Percentiles rank a stretch among this genome's conserved stretches.
Evolutionary conservation across 1,140 invertebrate species (phyloP).

Genomic region (Lutraria rhynchaena): DNA sequence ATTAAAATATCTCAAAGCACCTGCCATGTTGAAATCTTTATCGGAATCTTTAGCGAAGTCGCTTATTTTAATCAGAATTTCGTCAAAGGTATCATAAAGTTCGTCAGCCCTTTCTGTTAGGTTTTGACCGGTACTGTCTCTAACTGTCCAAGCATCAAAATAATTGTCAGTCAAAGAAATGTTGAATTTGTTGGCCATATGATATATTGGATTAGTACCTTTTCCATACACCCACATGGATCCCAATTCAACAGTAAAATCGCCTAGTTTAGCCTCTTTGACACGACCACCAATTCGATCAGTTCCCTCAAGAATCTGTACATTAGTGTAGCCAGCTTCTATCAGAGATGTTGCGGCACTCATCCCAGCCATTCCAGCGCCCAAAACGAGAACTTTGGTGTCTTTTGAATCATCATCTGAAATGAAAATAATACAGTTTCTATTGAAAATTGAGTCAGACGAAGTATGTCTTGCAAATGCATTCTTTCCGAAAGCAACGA

Average conservation of each 20-base stretch:
- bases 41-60: background rate
- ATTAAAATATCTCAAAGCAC: background rate
- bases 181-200: background rate
- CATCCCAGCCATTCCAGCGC: conserved; percentile 24
- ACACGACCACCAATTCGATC: conserved; percentile 10
- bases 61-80: background rate
- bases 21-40: background rate
- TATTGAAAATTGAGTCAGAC: no score
- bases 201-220: conserved; percentile 6
- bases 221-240: conserved; percentile 11
- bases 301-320: conserved; percentile 17
- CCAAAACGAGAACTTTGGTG: conserved; percentile 4
- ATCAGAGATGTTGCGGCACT: background rate
- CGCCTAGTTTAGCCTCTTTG: background rate
- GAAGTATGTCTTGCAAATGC: no score
- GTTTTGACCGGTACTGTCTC: background rate
- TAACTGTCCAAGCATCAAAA: background rate
- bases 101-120: conserved; percentile 5
- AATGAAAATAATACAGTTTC: no score
- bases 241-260: conserved; percentile 3
- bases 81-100: background rate
- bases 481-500: no score
- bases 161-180: background rate
- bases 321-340: background rate
- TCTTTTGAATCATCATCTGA: background rate